Base-by-base conservation (phyloP, 2,797 vertebrate species). In the Leuciscus waleckii region DNA sequence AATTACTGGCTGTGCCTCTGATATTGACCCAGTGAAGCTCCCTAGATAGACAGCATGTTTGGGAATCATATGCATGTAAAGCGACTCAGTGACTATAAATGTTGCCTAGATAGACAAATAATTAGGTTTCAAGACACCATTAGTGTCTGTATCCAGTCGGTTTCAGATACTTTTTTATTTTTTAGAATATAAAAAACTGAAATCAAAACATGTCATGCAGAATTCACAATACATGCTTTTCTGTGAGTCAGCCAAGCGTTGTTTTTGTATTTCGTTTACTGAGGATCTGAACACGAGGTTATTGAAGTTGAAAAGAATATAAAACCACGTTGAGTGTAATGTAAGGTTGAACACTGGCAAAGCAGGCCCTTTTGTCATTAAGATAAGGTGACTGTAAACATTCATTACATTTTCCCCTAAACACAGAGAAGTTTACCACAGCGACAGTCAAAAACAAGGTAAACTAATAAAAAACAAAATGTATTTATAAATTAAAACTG, bases 11-110 rank as follows among this genome's bases (percentile, higher is more conserved):
- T 68, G 10, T 76, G 61, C 26, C 61, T 11, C 35, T 29, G n/a
- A 67, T 78, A 41, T 61, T 78, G 74, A 51, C 41, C 29, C 49
- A 83, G 81, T 67, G 73, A 67, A 67, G 82, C 35, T 83, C 58
- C 46, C 82, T 76, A 68, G 56, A 7, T 78, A 78, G 56, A 19
- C 61, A 35, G 77, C 61, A 43, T 65, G 41, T 63, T 32, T 79
- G 10, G 6, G n/a, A 26, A 29, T 65, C 26, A 79, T 23, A 43
- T 79, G 63, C 17, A 19, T 6, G 17, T 61, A 39, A 51, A 49
- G 71, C 21, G 13, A 41, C 37, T 61, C 5, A 19, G 2, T 6
- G 54, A 61, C 35, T 41, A 19, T n/a, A 54, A 69, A 49, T 69
- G 32, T n/a, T n/a, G 7, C 35, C 11, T 49, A 51, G 21, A 9